Evolutionary conservation across 2,888 invertebrate genomes (phyloP), one percentile per base, ranked within the genome.

Genomic region (Deilephila elpenor): DNA sequence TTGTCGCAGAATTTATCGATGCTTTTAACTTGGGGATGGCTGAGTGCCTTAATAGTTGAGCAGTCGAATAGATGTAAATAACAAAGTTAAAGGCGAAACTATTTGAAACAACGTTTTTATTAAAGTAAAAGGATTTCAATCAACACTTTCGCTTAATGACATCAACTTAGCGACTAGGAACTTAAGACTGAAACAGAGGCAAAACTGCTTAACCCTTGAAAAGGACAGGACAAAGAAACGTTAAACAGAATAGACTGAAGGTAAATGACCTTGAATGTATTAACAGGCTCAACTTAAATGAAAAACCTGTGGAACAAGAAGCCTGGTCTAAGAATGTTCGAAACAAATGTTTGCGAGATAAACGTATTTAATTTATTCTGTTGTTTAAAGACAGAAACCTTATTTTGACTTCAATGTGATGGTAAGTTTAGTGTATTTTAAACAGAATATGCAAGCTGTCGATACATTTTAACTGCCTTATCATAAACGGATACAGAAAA

Each of bases 1-100:
- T 44, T 67, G 64, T 64, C 64, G 37, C 64, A 14, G 20, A 25
- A 67, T 67, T 67, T 67, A 67, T 67, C 11, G 64, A 67, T 67
- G 64, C 64, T 67, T 67, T 67, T 67, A 64, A 20, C 64, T 64
- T 37, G 19, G 17, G 17, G 44, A 51, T 44, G 11, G 34, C 20
- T 44, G 37, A 44, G 44, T 44, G 37, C 37, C 44, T 51, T 67
- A 19, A 44, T 44, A 14, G 37, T 25, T 3, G 17, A 62, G 62
- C 44, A 44, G 62, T 44, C 19, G 25, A 4, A 44, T 56, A 56
- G 53, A 19, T 56, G 19, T 19, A 19, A 67, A 67, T 67, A 51
- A 67, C 14, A 32, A 17, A 62, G 44, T 67, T 25, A 25, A 17
- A 44, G 14, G 14, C 17, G 3, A 14, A 67, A 25, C 44, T 67